Conservation (phyloP, 2,113 vertebrate genomes). For the Dipodomys stephensi region DNA sequence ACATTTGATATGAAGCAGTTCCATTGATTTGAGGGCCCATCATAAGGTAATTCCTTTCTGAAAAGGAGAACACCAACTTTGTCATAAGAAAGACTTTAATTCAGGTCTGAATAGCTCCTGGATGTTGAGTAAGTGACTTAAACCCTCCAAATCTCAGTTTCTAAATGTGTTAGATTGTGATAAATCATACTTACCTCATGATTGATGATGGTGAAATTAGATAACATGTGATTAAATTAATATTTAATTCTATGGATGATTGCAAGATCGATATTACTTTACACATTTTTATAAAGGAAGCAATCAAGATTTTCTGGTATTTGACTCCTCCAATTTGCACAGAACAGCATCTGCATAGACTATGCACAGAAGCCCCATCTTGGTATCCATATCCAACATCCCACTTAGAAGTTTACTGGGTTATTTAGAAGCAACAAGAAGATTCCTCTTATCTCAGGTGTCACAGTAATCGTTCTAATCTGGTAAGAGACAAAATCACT, state of each 20-base stretch:
- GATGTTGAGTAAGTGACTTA: neutral
- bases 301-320: neutral
- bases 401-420: conserved; percentile 31
- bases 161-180: neutral
- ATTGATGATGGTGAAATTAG: neutral
- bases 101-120: neutral
- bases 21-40: neutral
- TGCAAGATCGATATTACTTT: neutral
- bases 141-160: neutral
- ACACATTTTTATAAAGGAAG: neutral
- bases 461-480: conserved; percentile 55
- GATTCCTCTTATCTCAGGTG: conserved; percentile 45
- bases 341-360: neutral
- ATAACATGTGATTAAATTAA: conserved; percentile 11
- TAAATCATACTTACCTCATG: neutral
- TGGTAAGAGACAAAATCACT: conserved; percentile 45
- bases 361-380: neutral
- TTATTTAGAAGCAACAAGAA: conserved; percentile 10
- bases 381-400: neutral
- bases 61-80: conserved; percentile 16
- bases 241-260: neutral
- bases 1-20: neutral
- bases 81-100: conserved; percentile 9
- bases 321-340: neutral
- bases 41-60: neutral